Conservation (phyloP, 2,888 invertebrate species). For the Orchesella flavescens region DNA sequence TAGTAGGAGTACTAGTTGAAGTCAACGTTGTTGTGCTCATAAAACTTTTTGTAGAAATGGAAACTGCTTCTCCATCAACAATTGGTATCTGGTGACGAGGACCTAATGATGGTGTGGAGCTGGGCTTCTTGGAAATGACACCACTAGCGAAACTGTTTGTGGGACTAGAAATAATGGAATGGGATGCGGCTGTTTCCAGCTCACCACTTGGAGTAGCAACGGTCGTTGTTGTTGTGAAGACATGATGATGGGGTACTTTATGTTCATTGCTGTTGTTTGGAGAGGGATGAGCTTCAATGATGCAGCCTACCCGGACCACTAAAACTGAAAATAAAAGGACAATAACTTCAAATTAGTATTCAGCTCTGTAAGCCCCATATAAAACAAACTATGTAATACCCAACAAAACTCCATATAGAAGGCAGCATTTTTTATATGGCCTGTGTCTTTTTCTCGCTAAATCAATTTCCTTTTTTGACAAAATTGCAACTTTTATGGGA, state of each 20-base stretch:
- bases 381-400: too few species aligned
- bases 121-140: conserved; percentile 45
- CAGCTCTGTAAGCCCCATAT: too few species aligned
- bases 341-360: too few species aligned
- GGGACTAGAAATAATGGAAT: conserved; percentile 45
- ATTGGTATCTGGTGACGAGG: conserved; percentile 12
- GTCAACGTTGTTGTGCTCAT: conserved; percentile 36
- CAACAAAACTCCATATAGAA: too few species aligned
- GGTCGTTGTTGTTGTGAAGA: conserved; percentile 5
- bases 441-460: too few species aligned
- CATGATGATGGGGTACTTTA: conserved; percentile 19
- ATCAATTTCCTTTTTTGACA: too few species aligned
- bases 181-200: conserved; percentile 56
- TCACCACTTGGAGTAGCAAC: conserved; percentile 2
- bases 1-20: not conserved
- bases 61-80: conserved; percentile 9
- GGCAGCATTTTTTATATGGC: too few species aligned
- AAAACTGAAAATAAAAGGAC: conserved; percentile 65
- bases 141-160: conserved; percentile 38
- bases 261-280: conserved; percentile 40
- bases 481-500: too few species aligned
- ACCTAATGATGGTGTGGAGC: conserved; percentile 28
- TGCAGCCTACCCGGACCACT: conserved; percentile 71
- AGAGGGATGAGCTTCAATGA: conserved; percentile 70
- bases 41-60: conserved; percentile 28